Conservation (phyloP, 2,888 invertebrate species). For the Drosophila planitibia region DNA sequence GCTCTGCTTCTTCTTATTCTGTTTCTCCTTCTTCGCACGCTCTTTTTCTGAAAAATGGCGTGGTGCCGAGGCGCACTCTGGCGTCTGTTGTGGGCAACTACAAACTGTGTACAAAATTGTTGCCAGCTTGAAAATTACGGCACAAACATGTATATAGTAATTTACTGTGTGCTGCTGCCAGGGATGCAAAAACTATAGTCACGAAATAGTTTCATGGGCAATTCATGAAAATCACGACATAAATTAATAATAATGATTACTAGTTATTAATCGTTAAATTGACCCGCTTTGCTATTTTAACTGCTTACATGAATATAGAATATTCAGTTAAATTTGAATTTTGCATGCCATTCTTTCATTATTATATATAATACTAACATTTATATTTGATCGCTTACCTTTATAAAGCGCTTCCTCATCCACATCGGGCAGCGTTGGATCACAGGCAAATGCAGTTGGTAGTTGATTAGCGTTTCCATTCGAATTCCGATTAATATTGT, state of each 20-base stretch:
- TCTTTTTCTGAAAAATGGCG: slow-evolving; percentile 63
- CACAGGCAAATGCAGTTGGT: slow-evolving; percentile 79
- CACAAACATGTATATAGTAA: slow-evolving; percentile 29
- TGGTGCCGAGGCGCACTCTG: slow-evolving; percentile 54
- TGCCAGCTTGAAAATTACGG: slow-evolving; percentile 58
- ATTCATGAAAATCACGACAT: neutral
- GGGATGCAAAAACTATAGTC: slow-evolving; percentile 32
- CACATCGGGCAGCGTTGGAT: slow-evolving; percentile 79
- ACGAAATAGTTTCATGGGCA: neutral
- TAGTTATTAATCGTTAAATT: neutral
- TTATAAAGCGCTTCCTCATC: slow-evolving; percentile 81
- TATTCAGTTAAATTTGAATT: neutral
- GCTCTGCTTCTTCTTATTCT: slow-evolving; percentile 28
- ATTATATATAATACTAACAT: neutral
- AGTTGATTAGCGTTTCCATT: slow-evolving; percentile 51
- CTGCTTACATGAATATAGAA: neutral
- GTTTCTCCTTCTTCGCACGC: slow-evolving; percentile 36
- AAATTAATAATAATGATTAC: slow-evolving; percentile 2
- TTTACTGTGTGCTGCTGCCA: slow-evolving; percentile 13
- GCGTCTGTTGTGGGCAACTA: neutral
- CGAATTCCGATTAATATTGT: slow-evolving; percentile 49
- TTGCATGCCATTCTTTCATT: neutral
- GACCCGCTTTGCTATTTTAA: neutral
- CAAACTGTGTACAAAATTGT: slow-evolving; percentile 12
- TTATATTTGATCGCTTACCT: slow-evolving; percentile 65